Percentiles rank a stretch among this genome's conserved stretches.
These are phyloP conservation scores for Eueremaeus valkanovi DNA, from an alignment of 2,888 invertebrate species.

Conservation along the genomic window DNA sequence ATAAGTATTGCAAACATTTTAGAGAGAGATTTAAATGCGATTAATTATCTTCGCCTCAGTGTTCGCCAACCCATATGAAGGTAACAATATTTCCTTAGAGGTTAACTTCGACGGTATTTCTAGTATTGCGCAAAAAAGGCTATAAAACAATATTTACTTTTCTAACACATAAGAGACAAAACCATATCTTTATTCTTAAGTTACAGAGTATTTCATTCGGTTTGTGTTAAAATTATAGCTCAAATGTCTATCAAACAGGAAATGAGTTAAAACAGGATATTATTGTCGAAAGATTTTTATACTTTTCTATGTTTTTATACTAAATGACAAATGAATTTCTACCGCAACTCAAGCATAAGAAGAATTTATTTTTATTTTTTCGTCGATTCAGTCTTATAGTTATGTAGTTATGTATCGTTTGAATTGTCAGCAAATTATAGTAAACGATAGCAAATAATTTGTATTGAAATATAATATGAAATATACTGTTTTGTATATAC, in stretches of 20 bases:
- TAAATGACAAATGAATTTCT: conserved; percentile 21
- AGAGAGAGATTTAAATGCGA: background rate
- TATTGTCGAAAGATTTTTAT: conserved; percentile 20
- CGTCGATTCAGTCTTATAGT: no score
- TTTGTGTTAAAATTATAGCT: background rate
- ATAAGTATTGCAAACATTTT: background rate
- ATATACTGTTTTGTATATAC: background rate
- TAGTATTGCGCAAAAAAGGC: background rate
- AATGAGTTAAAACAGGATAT: conserved; percentile 33
- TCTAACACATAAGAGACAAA: background rate
- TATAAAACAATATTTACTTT: background rate
- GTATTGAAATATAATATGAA: background rate
- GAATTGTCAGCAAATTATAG: background rate
- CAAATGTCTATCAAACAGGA: conserved; percentile 28
- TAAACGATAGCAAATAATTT: background rate
- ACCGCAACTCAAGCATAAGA: conserved; percentile 11
- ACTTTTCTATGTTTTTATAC: background rate
- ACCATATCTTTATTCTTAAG: background rate
- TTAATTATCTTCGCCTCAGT: conserved; percentile 17
- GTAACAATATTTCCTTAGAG: conserved; percentile 12
- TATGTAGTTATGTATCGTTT: background rate
- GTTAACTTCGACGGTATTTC: background rate
- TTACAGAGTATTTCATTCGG: background rate
- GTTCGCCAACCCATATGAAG: background rate
- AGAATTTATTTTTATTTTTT: no score